Evolutionary conservation across 1,140 invertebrate genomes (phyloP).

Genomic region (Caenorhabditis briggsae): DNA sequence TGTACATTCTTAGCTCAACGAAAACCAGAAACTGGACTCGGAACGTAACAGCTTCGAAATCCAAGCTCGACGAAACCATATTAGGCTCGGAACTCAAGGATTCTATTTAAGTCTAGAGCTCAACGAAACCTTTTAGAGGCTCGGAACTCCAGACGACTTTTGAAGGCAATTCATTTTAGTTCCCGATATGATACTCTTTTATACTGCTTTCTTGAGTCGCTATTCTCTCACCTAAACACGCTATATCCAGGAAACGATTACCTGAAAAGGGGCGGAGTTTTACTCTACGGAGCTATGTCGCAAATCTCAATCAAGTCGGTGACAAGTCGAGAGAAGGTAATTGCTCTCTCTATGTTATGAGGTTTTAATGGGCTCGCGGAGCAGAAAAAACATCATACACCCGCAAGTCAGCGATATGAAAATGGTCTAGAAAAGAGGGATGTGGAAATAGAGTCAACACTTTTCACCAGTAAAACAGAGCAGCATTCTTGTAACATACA

Average conservation of each 20-base stretch:
- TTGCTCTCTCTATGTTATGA: neutral
- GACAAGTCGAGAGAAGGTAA: neutral
- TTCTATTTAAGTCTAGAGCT: neutral
- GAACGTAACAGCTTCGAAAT: neutral
- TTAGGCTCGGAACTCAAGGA: neutral
- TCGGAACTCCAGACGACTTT: neutral
- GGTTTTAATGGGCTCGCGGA: neutral
- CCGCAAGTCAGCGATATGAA: neutral
- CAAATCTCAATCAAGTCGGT: constrained; percentile 47
- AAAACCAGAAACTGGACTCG: neutral
- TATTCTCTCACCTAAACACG: neutral
- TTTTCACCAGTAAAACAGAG: too few relatives aligned
- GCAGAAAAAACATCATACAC: neutral
- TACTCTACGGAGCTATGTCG: constrained; percentile 9
- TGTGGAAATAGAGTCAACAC: neutral
- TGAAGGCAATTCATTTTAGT: neutral
- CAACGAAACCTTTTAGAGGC: neutral
- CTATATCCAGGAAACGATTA: constrained; percentile 42
- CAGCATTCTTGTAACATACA: too few relatives aligned
- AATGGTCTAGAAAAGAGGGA: neutral
- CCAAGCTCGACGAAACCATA: neutral
- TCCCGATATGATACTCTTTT: neutral
- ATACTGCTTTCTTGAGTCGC: neutral
- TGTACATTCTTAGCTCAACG: constrained; percentile 10
- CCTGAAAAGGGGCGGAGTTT: neutral